phyloP scores from a whole-genome alignment of 2,113 vertebrate genomes.

The Pelecanus crispus region DNA sequence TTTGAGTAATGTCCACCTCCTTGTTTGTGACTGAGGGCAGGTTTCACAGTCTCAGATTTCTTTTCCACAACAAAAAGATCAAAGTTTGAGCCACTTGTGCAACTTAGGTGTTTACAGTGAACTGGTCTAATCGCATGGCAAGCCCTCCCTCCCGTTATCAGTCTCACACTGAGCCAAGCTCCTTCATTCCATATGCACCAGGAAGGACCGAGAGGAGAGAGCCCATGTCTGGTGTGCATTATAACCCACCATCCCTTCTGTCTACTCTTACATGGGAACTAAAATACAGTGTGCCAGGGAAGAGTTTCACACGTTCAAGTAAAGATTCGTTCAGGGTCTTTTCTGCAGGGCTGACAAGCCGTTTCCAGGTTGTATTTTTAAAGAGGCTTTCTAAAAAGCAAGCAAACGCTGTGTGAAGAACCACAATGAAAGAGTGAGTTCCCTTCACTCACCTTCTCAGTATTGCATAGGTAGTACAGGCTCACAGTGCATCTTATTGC shows the following conservation, averaged over 20 bases:
- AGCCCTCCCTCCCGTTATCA: conserved; percentile 30
- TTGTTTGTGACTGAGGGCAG: conserved; percentile 43
- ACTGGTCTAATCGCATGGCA: conserved; percentile 25
- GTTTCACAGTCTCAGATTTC: conserved; percentile 44
- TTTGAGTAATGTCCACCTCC: conserved; percentile 40
- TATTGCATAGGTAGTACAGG: not conserved
- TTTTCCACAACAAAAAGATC: conserved; percentile 65
- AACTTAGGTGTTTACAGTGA: conserved; percentile 62
- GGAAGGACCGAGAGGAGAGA: not conserved
- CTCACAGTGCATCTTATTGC: not conserved
- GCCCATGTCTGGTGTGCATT: not conserved
- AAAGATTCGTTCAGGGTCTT: not conserved
- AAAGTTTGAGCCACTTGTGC: conserved; percentile 66
- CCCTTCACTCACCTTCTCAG: not conserved
- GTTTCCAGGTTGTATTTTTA: not conserved
- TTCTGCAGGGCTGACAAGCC: not conserved
- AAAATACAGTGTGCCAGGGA: not conserved
- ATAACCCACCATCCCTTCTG: not conserved
- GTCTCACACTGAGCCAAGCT: not conserved
- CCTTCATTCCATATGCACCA: conserved; percentile 16
- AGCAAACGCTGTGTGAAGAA: not conserved
- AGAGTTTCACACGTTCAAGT: not conserved
- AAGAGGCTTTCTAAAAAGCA: not conserved
- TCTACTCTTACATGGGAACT: not conserved
- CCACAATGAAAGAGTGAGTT: not conserved